Percentiles rank a stretch among this genome's conserved stretches.
Conservation (phyloP, 2,113 vertebrate genomes). For the Pelvicachromis taeniatus region DNA sequence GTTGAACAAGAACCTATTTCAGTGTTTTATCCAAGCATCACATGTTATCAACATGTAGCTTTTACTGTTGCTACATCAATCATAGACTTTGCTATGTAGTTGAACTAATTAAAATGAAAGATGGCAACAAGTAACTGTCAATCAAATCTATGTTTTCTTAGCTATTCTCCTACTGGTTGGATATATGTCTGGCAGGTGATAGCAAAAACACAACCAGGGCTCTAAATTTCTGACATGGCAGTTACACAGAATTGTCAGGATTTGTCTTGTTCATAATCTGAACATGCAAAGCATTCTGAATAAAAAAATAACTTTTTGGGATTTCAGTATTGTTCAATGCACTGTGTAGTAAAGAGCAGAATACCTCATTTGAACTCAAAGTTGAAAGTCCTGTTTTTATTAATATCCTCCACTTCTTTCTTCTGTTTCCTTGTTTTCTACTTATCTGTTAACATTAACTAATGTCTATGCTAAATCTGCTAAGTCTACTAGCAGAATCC, state of each 20-base stretch:
- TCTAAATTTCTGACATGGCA: too few relatives aligned
- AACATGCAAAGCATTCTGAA: too few relatives aligned
- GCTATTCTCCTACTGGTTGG: background rate
- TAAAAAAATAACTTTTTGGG: accelerated
- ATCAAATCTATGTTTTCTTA: accelerated
- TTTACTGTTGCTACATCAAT: background rate
- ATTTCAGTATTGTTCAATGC: background rate
- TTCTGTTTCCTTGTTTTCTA: background rate
- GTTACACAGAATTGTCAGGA: too few relatives aligned
- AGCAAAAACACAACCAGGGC: background rate
- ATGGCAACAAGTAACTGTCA: background rate
- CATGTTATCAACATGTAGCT: background rate
- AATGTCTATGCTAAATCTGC: background rate
- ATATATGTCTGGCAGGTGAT: background rate
- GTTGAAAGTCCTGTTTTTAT: background rate
- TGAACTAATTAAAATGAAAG: background rate
- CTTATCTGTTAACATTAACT: background rate
- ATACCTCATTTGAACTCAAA: background rate
- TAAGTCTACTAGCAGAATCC: background rate
- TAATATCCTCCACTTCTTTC: background rate
- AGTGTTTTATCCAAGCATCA: background rate
- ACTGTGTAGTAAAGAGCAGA: background rate
- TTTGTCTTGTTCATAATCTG: too few relatives aligned
- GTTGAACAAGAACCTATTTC: background rate
- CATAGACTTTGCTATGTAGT: background rate